Conservation (phyloP, 2,888 invertebrate genomes). For the Dendrolimus pini region DNA sequence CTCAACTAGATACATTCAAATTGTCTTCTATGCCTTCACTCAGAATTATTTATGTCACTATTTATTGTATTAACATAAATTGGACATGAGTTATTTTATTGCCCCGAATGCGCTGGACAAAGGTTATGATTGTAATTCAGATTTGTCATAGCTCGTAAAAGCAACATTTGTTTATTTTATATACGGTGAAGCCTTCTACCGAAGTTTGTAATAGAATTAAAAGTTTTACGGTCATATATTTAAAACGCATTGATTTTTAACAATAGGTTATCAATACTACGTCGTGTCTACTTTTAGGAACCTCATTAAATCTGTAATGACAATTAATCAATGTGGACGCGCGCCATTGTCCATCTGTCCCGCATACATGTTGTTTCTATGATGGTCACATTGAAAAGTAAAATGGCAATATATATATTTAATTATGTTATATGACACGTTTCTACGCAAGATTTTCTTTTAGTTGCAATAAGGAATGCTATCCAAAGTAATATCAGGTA, state of each 20-base stretch:
- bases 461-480: too few species aligned
- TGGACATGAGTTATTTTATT: slow-evolving; percentile 76
- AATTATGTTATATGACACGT: too few species aligned
- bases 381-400: too few species aligned
- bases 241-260: slow-evolving; percentile 4
- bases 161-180: slow-evolving; percentile 50
- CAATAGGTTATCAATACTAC: slow-evolving; percentile 4
- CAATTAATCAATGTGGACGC: slow-evolving; percentile 14
- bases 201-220: slow-evolving; percentile 11
- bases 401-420: too few species aligned
- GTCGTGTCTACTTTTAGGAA: neutral
- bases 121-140: slow-evolving; percentile 68
- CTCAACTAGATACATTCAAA: slow-evolving; percentile 65
- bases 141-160: slow-evolving; percentile 72
- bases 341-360: slow-evolving; percentile 19
- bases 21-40: slow-evolving; percentile 57
- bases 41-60: slow-evolving; percentile 69
- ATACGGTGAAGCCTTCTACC: neutral
- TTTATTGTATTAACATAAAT: slow-evolving; percentile 77
- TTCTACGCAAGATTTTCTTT: too few species aligned
- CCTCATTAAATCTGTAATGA: neutral
- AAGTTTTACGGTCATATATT: slow-evolving; percentile 14
- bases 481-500: too few species aligned
- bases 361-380: slow-evolving; percentile 15
- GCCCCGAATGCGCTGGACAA: slow-evolving; percentile 60